These are phyloP conservation scores for Drosophila borealis DNA, from an alignment of 2,888 invertebrate genomes.

Conservation along the genomic window DNA sequence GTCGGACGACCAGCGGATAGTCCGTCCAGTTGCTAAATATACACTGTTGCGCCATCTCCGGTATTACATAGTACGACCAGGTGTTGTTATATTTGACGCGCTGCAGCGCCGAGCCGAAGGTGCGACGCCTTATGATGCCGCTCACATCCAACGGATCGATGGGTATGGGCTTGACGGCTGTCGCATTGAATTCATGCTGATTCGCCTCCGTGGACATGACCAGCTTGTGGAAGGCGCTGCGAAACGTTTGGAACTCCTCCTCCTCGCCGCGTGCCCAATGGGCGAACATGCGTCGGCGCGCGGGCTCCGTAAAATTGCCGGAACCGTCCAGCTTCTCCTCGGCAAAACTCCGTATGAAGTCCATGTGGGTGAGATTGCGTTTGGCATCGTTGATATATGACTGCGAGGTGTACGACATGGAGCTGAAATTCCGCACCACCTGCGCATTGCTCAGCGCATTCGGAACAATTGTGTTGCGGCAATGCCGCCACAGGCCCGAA, in stretches of 20 bases:
- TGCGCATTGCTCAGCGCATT: slow-evolving; percentile 86
- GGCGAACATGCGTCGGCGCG: slow-evolving; percentile 82
- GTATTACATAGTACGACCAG: slow-evolving; percentile 82
- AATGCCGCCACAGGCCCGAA: slow-evolving; percentile 89
- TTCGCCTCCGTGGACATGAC: slow-evolving; percentile 70
- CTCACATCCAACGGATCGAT: slow-evolving; percentile 80
- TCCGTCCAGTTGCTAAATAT: slow-evolving; percentile 83
- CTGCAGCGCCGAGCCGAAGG: slow-evolving; percentile 79
- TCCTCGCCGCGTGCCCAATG: slow-evolving; percentile 83
- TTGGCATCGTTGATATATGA: slow-evolving; percentile 76
- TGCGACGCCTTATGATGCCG: slow-evolving; percentile 56
- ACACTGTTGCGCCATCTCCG: slow-evolving; percentile 80
- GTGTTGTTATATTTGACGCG: slow-evolving; percentile 79
- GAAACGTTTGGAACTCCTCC: slow-evolving; percentile 76
- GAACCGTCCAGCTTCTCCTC: slow-evolving; percentile 55
- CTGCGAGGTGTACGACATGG: slow-evolving; percentile 82
- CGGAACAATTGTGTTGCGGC: slow-evolving; percentile 83
- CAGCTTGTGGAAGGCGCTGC: slow-evolving; percentile 76
- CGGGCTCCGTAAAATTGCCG: slow-evolving; percentile 75
- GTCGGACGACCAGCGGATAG: slow-evolving; percentile 75
- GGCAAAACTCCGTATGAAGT: slow-evolving; percentile 77
- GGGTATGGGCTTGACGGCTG: slow-evolving; percentile 66
- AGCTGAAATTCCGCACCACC: slow-evolving; percentile 87
- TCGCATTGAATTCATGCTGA: slow-evolving; percentile 71
- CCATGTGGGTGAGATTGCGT: slow-evolving; percentile 71